These are phyloP conservation scores for Tenthredo livida DNA, from an alignment of 2,888 invertebrate genomes.

Conservation along the genomic window DNA sequence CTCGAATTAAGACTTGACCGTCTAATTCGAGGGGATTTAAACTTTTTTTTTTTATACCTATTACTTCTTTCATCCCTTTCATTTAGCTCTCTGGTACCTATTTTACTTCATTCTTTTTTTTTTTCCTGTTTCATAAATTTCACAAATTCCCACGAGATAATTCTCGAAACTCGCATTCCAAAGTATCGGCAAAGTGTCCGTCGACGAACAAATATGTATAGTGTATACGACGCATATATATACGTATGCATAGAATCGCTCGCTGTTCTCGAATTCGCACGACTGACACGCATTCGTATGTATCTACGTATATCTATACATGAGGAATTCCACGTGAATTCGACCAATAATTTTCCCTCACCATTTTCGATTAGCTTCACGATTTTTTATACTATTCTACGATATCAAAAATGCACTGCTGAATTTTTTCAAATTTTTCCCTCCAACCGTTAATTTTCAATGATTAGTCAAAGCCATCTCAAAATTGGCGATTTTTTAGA, in stretches of 20 bases:
- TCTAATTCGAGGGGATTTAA: slow-evolving; percentile 41
- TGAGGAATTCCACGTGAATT: no score
- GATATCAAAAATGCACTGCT: no score
- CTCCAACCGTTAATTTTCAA: no score
- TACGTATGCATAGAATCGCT: not conserved
- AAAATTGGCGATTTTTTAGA: no score
- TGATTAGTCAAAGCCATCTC: no score
- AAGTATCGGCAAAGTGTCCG: slow-evolving; percentile 23
- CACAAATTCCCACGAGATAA: slow-evolving; percentile 54
- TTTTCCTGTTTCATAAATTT: slow-evolving; percentile 58
- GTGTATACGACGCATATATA: no score
- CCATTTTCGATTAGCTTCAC: no score
- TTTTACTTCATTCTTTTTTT: slow-evolving; percentile 19
- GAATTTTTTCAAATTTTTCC: no score
- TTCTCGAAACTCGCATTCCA: not conserved
- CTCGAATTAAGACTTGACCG: slow-evolving; percentile 45
- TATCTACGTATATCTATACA: no score
- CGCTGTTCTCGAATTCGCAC: not conserved
- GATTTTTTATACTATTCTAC: no score
- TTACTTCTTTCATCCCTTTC: slow-evolving; percentile 45
- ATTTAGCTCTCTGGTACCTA: slow-evolving; percentile 47
- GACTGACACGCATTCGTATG: not conserved
- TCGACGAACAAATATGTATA: not conserved
- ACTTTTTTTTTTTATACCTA: slow-evolving; percentile 35
- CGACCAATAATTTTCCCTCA: no score